phyloP scores from a whole-genome alignment of 2,797 vertebrate genomes.

The Siniperca undulata region DNA sequence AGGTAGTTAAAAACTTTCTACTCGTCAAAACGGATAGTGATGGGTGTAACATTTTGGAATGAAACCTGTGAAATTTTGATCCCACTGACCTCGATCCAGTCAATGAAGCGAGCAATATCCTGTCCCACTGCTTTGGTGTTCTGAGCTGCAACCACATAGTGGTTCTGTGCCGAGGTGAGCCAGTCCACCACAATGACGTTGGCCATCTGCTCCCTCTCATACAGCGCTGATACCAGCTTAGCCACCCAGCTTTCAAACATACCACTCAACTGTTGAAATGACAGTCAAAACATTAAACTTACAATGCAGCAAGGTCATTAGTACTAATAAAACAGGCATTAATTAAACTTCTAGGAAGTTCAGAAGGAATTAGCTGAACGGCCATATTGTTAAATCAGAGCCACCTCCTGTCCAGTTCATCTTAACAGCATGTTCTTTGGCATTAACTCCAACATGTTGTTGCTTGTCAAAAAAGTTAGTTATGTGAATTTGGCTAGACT shows the following conservation, averaged over 20 bases:
- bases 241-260: slow-evolving; percentile 88
- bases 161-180: slow-evolving; percentile 85
- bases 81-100: slow-evolving; percentile 87
- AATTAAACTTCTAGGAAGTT: neutral
- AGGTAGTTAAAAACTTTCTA: neutral
- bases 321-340: neutral
- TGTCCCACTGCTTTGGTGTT: slow-evolving; percentile 85
- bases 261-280: slow-evolving; percentile 82
- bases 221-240: slow-evolving; percentile 86
- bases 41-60: neutral
- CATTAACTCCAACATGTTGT: neutral
- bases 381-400: neutral
- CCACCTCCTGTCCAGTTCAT: neutral
- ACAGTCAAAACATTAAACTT: neutral
- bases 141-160: slow-evolving; percentile 85
- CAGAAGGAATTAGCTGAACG: neutral
- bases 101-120: slow-evolving; percentile 84
- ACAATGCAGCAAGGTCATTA: neutral
- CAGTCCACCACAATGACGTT: slow-evolving; percentile 89
- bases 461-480: slow-evolving; percentile 11
- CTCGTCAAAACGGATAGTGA: neutral
- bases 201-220: slow-evolving; percentile 79
- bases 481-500: neutral
- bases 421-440: neutral
- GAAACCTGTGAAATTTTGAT: neutral